These are phyloP conservation scores for Allophyes oxyacanthae DNA, from an alignment of 2,888 invertebrate genomes.

Conservation along the genomic window DNA sequence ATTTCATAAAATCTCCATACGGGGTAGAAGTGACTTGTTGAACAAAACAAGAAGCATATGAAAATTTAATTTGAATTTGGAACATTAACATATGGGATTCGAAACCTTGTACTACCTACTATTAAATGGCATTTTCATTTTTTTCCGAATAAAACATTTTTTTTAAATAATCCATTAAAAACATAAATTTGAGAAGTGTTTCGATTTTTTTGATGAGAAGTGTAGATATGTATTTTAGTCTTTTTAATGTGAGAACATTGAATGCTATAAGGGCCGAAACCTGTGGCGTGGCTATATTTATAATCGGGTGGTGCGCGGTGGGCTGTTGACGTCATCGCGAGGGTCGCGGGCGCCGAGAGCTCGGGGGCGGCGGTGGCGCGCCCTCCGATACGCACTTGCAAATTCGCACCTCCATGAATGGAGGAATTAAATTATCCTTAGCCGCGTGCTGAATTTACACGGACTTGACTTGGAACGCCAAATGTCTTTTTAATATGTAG, in stretches of 20 bases:
- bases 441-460: constrained; percentile 73
- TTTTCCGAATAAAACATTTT: no score
- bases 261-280: constrained; percentile 77
- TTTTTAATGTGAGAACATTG: constrained; percentile 58
- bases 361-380: constrained; percentile 67
- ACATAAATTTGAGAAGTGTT: no score
- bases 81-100: no score
- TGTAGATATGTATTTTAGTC: constrained; percentile 40
- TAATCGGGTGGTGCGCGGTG: constrained; percentile 82
- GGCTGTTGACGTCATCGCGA: constrained; percentile 85
- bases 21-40: no score
- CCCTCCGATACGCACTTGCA: constrained; percentile 87
- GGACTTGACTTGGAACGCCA: constrained; percentile 72
- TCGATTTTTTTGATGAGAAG: no score
- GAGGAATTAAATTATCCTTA: constrained; percentile 84
- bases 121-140: no score
- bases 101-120: no score
- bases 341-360: constrained; percentile 63
- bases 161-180: no score
- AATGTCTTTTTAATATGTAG: constrained; percentile 62
- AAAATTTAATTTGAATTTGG: no score
- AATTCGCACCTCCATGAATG: constrained; percentile 88
- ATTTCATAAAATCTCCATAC: no score
- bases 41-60: no score
- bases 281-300: constrained; percentile 88